Conservation (phyloP, 92 coral and sea anemone genomes). For the Epizoanthus illoricatus region DNA sequence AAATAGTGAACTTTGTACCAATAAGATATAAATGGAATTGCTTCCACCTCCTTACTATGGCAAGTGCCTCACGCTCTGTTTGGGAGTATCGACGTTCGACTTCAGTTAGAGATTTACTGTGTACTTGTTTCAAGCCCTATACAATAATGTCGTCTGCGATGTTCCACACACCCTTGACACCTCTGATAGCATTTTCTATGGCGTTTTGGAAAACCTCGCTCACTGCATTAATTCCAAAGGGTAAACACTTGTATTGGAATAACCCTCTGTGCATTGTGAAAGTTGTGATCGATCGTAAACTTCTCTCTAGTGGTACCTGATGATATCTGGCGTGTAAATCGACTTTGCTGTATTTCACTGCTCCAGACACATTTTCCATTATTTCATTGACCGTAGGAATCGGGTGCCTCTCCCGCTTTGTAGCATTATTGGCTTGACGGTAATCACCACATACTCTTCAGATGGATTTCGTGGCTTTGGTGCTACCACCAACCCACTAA, state of each 20-base stretch:
- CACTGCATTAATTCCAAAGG: conserved; percentile 18
- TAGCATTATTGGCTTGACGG: conserved; percentile 46
- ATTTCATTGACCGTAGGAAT: conserved; percentile 54
- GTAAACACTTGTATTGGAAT: conserved; percentile 35
- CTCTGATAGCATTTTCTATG: no score
- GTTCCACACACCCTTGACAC: conserved; percentile 1
- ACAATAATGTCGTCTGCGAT: conserved; percentile 41
- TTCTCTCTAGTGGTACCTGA: conserved; percentile 41
- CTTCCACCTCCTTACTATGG: not conserved
- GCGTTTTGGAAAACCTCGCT: no score
- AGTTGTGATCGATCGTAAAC: not conserved
- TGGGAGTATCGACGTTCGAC: not conserved
- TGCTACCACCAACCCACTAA: conserved; percentile 42
- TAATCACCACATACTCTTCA: conserved; percentile 48
- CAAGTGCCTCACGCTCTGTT: not conserved
- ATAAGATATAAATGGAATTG: not conserved
- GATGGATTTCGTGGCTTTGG: conserved; percentile 43
- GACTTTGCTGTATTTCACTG: conserved; percentile 45
- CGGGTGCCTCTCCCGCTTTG: conserved; percentile 39
- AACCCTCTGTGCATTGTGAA: conserved; percentile 38
- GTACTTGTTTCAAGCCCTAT: conserved; percentile 17
- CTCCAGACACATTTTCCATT: conserved; percentile 45
- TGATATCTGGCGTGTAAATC: conserved; percentile 49
- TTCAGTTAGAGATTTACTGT: conserved; percentile 26
- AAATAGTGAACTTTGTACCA: conserved; percentile 26